Conservation (phyloP, 2,888 invertebrate genomes). For the Ischnura elegans region DNA sequence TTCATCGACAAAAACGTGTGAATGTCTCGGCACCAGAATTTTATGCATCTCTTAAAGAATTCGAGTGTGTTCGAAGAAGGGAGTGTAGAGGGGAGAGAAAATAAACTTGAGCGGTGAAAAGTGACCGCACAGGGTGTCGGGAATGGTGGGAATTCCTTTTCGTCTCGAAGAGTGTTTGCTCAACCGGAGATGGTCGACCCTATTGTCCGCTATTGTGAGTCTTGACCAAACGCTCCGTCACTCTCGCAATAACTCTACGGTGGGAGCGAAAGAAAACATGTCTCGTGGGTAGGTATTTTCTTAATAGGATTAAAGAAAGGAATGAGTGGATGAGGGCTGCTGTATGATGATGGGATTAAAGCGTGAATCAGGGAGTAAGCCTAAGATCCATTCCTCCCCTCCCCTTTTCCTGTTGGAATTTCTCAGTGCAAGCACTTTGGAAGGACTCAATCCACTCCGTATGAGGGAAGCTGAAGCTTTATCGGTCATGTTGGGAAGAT, state of each 20-base stretch:
- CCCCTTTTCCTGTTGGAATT: not conserved
- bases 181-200: not conserved
- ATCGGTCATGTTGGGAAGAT: no score
- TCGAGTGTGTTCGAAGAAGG: no score
- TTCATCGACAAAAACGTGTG: no score
- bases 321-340: not conserved
- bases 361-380: no score
- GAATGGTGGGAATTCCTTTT: not conserved
- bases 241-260: not conserved
- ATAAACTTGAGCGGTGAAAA: not conserved
- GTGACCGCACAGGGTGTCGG: not conserved
- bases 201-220: not conserved
- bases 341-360: not conserved
- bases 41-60: no score
- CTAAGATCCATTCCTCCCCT: not conserved
- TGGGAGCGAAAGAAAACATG: not conserved
- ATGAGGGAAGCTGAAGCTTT: no score
- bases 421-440: no score
- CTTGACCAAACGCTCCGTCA: constrained; percentile 1
- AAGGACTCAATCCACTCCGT: no score
- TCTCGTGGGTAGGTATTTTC: not conserved
- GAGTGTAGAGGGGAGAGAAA: not conserved
- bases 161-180: not conserved
- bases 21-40: no score
- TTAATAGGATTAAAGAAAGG: not conserved